Evolutionary conservation across 2,888 invertebrate species (phyloP), one percentile per base, ranked within the genome.

Genomic region (Gymnocheta viridis): DNA sequence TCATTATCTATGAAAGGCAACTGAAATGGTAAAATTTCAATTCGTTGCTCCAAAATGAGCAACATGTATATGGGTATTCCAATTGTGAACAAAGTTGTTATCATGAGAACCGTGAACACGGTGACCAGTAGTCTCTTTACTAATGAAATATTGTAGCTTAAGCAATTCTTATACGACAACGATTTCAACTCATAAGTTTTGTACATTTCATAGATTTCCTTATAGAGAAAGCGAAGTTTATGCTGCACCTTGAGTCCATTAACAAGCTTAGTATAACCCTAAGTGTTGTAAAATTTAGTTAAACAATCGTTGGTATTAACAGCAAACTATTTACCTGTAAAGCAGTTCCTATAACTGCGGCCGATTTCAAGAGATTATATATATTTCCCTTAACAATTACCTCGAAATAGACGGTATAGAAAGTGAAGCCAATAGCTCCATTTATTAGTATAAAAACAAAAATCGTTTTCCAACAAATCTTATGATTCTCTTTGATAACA

Each of bases 261-360:
- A 0, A 66, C 7, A 10, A 82, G 10, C 51, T 82, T 82, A 0
- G 27, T 24, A 7, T 64, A 49, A 5, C 72, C 77, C 82, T 82
- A 9, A n/a, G n/a, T n/a, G n/a, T n/a, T n/a, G n/a, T 12, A 24
- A 22, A 10, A 51, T 41, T 44, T 6, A 22, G 44, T 19, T 14
- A 32, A 27, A 5, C 5, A 9, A 19, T n/a, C 10, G 2, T n/a
- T 35, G 32, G 10, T 9, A 12, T 5, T 5, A n/a, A 29, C 10
- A 5, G 2, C 1, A 4, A 47, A 3, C 2, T 14, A 9, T 9
- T 51, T 49, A 82, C 82, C 76, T 82, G 82, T 32, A 82, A 6
- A 2, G 41, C 82, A 32, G 56, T 58, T 22, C 77, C 77, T 4
- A 72, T 7, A 22, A 72, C 14, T 17, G 77, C 54, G 0, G 27